Percentiles rank a stretch among this genome's conserved stretches.
Evolutionary conservation across 2,888 invertebrate genomes (phyloP).

Genomic region (Tenthredo amoena): DNA sequence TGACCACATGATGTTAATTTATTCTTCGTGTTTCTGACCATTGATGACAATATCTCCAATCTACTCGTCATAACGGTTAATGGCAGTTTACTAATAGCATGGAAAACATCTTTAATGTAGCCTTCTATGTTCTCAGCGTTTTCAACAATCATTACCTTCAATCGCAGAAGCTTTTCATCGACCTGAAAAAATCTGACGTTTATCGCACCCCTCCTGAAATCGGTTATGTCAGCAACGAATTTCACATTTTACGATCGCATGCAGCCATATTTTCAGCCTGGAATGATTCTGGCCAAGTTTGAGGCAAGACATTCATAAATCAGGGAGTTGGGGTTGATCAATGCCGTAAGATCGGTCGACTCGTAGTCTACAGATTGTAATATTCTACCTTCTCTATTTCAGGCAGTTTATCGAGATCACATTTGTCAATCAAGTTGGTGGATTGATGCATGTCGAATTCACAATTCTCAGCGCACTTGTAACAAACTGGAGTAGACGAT

Average conservation of each 20-base stretch:
- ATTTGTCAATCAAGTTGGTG: neutral
- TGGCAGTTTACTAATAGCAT: slow-evolving; percentile 29
- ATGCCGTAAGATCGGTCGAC: neutral
- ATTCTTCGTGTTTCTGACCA: slow-evolving; percentile 50
- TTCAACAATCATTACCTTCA: slow-evolving; percentile 32
- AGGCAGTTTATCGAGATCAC: slow-evolving; percentile 1
- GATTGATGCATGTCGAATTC: neutral
- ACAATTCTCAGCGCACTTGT: neutral
- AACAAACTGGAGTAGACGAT: neutral
- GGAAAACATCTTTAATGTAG: neutral
- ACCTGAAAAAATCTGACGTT: neutral
- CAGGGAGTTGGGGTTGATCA: neutral
- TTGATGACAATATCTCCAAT: slow-evolving; percentile 42
- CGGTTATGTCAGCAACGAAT: neutral
- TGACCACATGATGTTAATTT: slow-evolving; percentile 45
- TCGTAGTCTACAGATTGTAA: neutral
- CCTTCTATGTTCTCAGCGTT: slow-evolving; percentile 21
- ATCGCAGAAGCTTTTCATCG: slow-evolving; percentile 3
- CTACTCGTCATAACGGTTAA: slow-evolving; percentile 30
- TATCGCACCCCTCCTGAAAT: neutral
- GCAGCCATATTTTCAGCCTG: neutral
- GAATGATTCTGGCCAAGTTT: neutral
- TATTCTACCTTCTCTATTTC: slow-evolving; percentile 34
- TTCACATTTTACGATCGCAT: neutral
- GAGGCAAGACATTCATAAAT: too few relatives aligned